These are phyloP conservation scores for Parasteatoda lunata DNA, from an alignment of 2,888 invertebrate species.

Conservation along the genomic window DNA sequence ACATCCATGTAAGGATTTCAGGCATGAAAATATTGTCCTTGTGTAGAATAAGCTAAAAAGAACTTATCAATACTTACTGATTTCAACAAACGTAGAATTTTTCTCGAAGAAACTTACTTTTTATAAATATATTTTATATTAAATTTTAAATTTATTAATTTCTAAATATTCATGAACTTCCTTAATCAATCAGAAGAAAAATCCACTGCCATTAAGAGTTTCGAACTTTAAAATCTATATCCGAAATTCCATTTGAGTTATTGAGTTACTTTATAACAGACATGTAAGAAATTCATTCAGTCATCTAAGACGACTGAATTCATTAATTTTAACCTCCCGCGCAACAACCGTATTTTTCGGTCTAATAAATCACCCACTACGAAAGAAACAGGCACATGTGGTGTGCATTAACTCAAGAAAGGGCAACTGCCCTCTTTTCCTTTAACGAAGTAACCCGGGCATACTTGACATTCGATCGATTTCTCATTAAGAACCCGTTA, in stretches of 20 bases:
- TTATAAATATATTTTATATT: too few relatives aligned
- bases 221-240: not conserved
- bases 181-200: too few relatives aligned
- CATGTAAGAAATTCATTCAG: not conserved
- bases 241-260: not conserved
- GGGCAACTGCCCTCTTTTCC: not conserved
- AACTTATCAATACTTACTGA: too few relatives aligned
- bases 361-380: not conserved
- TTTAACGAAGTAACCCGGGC: not conserved
- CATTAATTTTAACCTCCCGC: slow-evolving; percentile 2
- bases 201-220: not conserved
- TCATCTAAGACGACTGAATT: not conserved
- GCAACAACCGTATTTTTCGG: not conserved
- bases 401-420: not conserved
- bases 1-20: too few relatives aligned
- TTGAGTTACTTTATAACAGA: not conserved
- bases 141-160: too few relatives aligned
- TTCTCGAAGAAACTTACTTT: too few relatives aligned
- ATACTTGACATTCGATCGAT: not conserved
- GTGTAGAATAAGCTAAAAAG: too few relatives aligned
- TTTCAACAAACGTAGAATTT: too few relatives aligned
- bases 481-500: slow-evolving; percentile 1
- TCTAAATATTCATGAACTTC: too few relatives aligned
- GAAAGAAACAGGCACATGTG: not conserved
- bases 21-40: too few relatives aligned